phyloP scores from a whole-genome alignment of 2,113 vertebrate genomes.

The Calcarius ornatus region DNA sequence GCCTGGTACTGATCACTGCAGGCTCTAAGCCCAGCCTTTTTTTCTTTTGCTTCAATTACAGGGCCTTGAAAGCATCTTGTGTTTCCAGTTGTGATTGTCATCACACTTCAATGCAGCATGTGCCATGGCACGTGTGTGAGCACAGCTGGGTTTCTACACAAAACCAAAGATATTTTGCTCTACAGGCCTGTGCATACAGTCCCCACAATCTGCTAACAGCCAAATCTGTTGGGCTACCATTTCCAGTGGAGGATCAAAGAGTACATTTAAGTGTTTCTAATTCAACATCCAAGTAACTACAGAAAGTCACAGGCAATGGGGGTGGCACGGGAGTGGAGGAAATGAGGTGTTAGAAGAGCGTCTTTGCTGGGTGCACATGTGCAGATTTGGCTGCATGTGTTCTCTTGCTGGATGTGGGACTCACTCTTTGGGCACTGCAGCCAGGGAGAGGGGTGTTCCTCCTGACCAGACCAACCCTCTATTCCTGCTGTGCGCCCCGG shows the following conservation, averaged over 20 bases:
- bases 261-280: background rate
- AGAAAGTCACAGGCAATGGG: background rate
- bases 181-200: background rate
- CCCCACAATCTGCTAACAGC: slow-evolving; percentile 5
- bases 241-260: slow-evolving; percentile 16
- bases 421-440: background rate
- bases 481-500: accelerated
- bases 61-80: slow-evolving; percentile 6
- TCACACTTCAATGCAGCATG: slow-evolving; percentile 27
- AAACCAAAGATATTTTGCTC: slow-evolving; percentile 30
- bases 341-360: background rate
- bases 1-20: slow-evolving; percentile 44
- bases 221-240: background rate
- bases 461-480: background rate
- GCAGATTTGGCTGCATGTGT: background rate
- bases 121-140: background rate
- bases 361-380: background rate
- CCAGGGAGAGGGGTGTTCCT: background rate
- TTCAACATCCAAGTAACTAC: background rate
- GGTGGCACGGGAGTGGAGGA: background rate
- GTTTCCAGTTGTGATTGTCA: slow-evolving; percentile 50
- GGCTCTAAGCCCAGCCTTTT: slow-evolving; percentile 40
- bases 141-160: slow-evolving; percentile 29
- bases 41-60: slow-evolving; percentile 34
- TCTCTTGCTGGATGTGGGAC: background rate